These are phyloP conservation scores for Drosophila neutralis DNA, from an alignment of 2,888 invertebrate genomes.

Conservation along the genomic window DNA sequence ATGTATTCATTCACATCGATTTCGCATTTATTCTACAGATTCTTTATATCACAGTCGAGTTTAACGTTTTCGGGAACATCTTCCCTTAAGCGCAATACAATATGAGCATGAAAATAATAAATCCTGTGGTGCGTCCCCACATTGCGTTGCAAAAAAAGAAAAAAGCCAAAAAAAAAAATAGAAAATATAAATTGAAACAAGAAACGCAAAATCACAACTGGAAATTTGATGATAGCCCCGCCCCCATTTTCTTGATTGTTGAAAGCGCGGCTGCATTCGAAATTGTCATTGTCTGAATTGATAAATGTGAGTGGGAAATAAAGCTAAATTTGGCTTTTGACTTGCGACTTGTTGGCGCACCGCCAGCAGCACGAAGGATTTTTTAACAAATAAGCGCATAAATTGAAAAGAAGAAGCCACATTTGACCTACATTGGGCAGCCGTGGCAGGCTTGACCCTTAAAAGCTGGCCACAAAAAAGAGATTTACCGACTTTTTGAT, in stretches of 20 bases:
- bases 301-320: slow-evolving; percentile 50
- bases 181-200: slow-evolving; percentile 3
- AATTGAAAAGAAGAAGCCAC: slow-evolving; percentile 55
- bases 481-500: slow-evolving; percentile 19
- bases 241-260: not conserved
- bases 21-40: not conserved
- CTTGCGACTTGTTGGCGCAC: slow-evolving; percentile 30
- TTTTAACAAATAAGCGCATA: slow-evolving; percentile 64
- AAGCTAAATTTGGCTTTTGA: slow-evolving; percentile 26
- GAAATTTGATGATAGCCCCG: slow-evolving; percentile 31
- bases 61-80: slow-evolving; percentile 29
- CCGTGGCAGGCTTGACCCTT: slow-evolving; percentile 43
- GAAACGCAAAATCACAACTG: slow-evolving; percentile 42
- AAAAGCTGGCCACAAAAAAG: slow-evolving; percentile 13
- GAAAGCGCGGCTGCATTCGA: slow-evolving; percentile 38
- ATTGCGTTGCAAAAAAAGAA: slow-evolving; percentile 10
- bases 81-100: slow-evolving; percentile 2
- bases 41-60: not conserved
- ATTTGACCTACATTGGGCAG: slow-evolving; percentile 49
- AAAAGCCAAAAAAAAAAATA: not conserved
- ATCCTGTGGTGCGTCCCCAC: slow-evolving; percentile 21
- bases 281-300: slow-evolving; percentile 56
- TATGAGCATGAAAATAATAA: slow-evolving; percentile 35
- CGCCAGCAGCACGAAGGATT: slow-evolving; percentile 29
- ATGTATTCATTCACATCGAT: too few species aligned